phyloP scores from a whole-genome alignment of 2,797 vertebrate species.

The Tinamus major region DNA sequence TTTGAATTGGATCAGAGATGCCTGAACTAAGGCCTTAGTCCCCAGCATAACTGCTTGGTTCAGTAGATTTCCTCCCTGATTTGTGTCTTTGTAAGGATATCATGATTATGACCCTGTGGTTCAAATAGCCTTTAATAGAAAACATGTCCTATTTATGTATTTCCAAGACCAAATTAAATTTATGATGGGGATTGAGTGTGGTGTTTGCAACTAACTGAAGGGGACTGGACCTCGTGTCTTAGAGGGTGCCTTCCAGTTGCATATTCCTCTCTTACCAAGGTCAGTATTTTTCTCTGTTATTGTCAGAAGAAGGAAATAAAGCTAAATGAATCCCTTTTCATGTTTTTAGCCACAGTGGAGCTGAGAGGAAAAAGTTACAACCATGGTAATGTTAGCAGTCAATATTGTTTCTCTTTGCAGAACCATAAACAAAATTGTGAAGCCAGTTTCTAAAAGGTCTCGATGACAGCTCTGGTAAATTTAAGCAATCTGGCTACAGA shows the following conservation, averaged over 20 bases:
- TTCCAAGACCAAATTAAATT: background rate
- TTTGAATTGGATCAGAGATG: background rate
- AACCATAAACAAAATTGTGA: slow-evolving; percentile 77
- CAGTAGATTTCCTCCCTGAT: background rate
- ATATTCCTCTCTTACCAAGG: slow-evolving; percentile 25
- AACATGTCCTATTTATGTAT: slow-evolving; percentile 50
- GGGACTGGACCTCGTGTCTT: background rate
- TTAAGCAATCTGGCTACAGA: slow-evolving; percentile 57
- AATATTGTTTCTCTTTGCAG: slow-evolving; percentile 65
- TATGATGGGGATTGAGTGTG: background rate
- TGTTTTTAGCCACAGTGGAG: slow-evolving; percentile 43
- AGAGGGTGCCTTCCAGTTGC: background rate
- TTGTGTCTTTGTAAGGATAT: background rate
- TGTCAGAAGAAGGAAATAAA: slow-evolving; percentile 30
- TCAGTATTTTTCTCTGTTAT: slow-evolving; percentile 11
- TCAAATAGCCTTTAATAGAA: slow-evolving; percentile 39
- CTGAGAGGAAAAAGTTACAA: slow-evolving; percentile 59
- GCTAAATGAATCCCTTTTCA: slow-evolving; percentile 55
- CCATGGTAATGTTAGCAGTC: slow-evolving; percentile 65
- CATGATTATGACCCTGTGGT: background rate
- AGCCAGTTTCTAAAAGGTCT: slow-evolving; percentile 62
- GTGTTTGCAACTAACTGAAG: background rate
- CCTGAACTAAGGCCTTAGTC: background rate
- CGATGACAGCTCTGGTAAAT: slow-evolving; percentile 68
- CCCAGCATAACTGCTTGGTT: background rate